phyloP scores from a whole-genome alignment of 2,113 vertebrate genomes.

The Antechinus stuartii region DNA sequence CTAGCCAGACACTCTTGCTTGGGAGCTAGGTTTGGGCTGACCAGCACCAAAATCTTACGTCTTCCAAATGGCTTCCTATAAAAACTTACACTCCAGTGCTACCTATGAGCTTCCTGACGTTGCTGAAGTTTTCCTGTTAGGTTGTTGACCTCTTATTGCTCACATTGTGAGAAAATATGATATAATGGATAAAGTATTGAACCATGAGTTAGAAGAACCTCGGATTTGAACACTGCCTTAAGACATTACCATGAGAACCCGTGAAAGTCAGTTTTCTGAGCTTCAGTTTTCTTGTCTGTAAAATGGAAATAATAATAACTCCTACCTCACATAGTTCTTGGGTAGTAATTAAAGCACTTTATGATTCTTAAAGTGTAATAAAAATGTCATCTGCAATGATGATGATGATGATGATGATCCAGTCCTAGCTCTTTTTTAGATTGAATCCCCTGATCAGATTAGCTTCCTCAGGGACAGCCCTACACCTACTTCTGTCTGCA shows the following conservation, averaged over 20 bases:
- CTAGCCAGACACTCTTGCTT: neutral
- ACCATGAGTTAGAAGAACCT: neutral
- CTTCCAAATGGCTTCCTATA: neutral
- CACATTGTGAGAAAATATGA: neutral
- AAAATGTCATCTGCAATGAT: neutral
- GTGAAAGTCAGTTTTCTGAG: neutral
- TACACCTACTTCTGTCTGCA: neutral
- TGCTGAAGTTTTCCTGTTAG: neutral
- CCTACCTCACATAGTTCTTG: neutral
- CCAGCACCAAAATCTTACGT: neutral
- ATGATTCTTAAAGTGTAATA: neutral
- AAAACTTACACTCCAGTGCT: neutral
- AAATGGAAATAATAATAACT: neutral
- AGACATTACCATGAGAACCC: neutral
- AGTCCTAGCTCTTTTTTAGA: neutral
- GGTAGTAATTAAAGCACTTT: neutral
- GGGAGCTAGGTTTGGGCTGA: neutral
- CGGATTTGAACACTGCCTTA: neutral
- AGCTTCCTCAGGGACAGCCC: neutral
- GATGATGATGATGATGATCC: neutral
- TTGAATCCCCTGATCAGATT: neutral
- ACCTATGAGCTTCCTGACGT: neutral
- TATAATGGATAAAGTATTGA: neutral
- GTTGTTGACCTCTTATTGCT: neutral
- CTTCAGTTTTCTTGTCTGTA: neutral